Evolutionary conservation across 2,888 invertebrate genomes (phyloP).

Genomic region (Ferdinandea cuprea): DNA sequence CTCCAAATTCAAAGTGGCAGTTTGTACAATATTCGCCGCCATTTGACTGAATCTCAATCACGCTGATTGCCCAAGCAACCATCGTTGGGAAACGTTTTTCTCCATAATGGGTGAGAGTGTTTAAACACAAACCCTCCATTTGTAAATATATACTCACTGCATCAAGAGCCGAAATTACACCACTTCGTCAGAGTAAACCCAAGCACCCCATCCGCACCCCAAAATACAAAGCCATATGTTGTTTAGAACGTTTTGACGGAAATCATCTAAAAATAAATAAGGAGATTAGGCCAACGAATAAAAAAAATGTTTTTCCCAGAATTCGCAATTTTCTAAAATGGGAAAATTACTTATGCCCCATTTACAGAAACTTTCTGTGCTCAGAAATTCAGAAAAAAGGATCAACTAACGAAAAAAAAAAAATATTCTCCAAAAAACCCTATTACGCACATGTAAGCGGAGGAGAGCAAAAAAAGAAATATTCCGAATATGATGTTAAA

Average conservation of each 20-base stretch:
- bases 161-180: conserved; percentile 46
- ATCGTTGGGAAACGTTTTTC: neutral
- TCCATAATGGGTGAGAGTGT: conserved; percentile 19
- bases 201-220: no score
- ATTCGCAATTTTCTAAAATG: conserved; percentile 72
- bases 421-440: conserved; percentile 27
- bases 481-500: conserved; percentile 71
- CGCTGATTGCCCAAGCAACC: conserved; percentile 43
- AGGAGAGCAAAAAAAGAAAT: conserved; percentile 11
- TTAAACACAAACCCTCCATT: conserved; percentile 22
- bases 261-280: conserved; percentile 6
- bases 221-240: conserved; percentile 54
- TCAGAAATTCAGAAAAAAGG: conserved; percentile 41
- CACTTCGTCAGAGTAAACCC: conserved; percentile 22
- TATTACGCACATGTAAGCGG: conserved; percentile 25
- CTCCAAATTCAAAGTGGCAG: conserved; percentile 64
- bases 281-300: conserved; percentile 17
- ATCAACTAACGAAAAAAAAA: conserved; percentile 5
- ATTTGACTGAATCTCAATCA: conserved; percentile 57
- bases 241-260: conserved; percentile 20
- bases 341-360: conserved; percentile 71
- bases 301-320: conserved; percentile 46
- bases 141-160: conserved; percentile 28
- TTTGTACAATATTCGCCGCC: conserved; percentile 64
- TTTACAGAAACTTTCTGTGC: conserved; percentile 65